Evolutionary conservation across 2,113 vertebrate genomes (phyloP).

Genomic region (Hystrix brachyura): DNA sequence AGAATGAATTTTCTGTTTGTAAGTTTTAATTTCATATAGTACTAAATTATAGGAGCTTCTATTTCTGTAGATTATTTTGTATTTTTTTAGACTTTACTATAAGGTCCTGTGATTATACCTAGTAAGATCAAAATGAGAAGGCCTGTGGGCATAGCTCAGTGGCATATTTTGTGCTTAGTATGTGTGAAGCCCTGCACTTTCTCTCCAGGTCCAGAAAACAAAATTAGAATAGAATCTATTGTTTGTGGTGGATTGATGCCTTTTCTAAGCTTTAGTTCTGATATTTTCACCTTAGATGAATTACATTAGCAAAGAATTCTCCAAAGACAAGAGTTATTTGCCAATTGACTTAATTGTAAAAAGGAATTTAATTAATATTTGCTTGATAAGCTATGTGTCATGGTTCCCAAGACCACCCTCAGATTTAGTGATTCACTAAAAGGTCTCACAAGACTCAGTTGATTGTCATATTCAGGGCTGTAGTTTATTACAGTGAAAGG

Average conservation of each 20-base stretch:
- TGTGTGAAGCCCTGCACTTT: neutral
- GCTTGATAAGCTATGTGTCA: neutral
- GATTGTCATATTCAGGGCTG: conserved; percentile 1
- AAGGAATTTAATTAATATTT: conserved; percentile 21
- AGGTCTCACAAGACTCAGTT: neutral
- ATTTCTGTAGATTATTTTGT: neutral
- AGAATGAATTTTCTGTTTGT: neutral
- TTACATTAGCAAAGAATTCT: conserved; percentile 15
- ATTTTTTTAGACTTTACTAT: neutral
- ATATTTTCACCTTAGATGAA: conserved; percentile 6
- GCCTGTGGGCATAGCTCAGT: neutral
- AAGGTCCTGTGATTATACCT: neutral
- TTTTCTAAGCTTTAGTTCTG: neutral
- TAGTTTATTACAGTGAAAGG: neutral
- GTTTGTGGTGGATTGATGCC: neutral
- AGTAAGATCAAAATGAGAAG: conserved; percentile 28
- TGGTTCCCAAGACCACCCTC: neutral
- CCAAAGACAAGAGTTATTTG: neutral
- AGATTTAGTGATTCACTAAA: neutral
- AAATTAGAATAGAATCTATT: neutral
- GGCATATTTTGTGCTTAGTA: neutral
- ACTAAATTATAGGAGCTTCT: neutral
- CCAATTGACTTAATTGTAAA: conserved; percentile 8
- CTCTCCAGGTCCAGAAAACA: neutral
- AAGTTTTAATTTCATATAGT: conserved; percentile 36